Conservation (phyloP, 2,113 vertebrate genomes). For the Tapirus terrestris region DNA sequence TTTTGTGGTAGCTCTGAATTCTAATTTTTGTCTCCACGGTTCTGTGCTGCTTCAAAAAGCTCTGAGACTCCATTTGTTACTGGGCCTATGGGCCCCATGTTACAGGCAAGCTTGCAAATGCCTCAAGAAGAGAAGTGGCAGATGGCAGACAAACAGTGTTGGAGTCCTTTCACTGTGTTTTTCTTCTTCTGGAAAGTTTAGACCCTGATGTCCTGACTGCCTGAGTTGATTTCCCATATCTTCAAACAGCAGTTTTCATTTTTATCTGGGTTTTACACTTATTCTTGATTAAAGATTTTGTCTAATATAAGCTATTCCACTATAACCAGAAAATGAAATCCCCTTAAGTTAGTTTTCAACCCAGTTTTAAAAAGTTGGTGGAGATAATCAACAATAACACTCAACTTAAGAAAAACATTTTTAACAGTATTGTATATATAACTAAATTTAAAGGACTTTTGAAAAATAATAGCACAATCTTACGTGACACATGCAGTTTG, state of each 20-base stretch:
- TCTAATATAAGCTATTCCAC: not conserved
- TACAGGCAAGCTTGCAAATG: not conserved
- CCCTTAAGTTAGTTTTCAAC: not conserved
- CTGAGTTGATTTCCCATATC: conserved; percentile 2
- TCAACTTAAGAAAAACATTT: conserved; percentile 8
- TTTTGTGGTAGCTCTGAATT: not conserved
- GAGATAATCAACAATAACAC: not conserved
- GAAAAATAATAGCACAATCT: not conserved
- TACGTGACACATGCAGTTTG: not conserved
- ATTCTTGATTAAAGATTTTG: not conserved
- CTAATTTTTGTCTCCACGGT: not conserved
- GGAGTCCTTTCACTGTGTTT: not conserved
- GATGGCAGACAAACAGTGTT: not conserved
- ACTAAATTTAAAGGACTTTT: not conserved
- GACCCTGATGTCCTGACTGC: not conserved
- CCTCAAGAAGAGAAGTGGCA: not conserved
- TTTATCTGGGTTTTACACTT: conserved; percentile 19
- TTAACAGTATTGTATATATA: not conserved
- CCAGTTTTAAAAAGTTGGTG: not conserved
- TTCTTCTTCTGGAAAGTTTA: not conserved
- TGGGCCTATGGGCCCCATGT: not conserved
- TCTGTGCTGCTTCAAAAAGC: not conserved
- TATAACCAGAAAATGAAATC: not conserved
- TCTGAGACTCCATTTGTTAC: not conserved
- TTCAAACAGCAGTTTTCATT: not conserved